Evolutionary conservation across 2,113 vertebrate species (phyloP), one percentile per base, ranked within the genome.

Genomic region (Tamias sibiricus): DNA sequence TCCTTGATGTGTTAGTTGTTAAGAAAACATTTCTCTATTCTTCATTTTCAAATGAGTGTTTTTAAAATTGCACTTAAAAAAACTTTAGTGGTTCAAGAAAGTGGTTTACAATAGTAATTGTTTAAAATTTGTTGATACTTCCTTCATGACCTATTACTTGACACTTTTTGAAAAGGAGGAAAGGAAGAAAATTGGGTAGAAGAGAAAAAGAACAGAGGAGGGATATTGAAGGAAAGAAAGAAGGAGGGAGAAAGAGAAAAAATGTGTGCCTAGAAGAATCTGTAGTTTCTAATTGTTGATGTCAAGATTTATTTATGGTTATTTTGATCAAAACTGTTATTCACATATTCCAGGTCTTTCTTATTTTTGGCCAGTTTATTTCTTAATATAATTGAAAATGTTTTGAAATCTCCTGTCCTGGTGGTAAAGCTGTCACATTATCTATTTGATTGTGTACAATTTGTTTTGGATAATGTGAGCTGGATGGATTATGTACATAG

Each of bases 31-130:
- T 92, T 57, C 10, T 91, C 84, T 93, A 47, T 52, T 49, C 14
- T 76, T 96, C 35, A 47, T 79, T 52, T 80, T 44, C 30, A 91
- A 87, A 71, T 83, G 26, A 90, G 16, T 22, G 77, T 91, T 74
- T 49, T 71, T 47, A 74, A 90, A 68, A 4, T 24, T 37, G 35
- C 71, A 19, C 1, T 57, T 57, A 20, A 57, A 57, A 52, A 52
- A 52, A 4, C 14, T 1, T 52, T 59, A 68, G 14, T 52, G 47
- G 24, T 52, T 57, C 57, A 10, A 87, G 62, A 82, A 71, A 40
- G 1, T 81, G 5, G 4, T 72, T 37, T 82, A 19, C 47, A 76
- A 49, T 62, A 81, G 2, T 69, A 26, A 68, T 54, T 62, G 68
- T 90, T 77, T 90, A 59, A 72, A 54, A 62, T 62, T 52, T 72